A percentile compares a stretch with the other conserved stretches of the same genome.
Conservation (phyloP, 2,113 vertebrate species). For the Aramus guarauna region DNA sequence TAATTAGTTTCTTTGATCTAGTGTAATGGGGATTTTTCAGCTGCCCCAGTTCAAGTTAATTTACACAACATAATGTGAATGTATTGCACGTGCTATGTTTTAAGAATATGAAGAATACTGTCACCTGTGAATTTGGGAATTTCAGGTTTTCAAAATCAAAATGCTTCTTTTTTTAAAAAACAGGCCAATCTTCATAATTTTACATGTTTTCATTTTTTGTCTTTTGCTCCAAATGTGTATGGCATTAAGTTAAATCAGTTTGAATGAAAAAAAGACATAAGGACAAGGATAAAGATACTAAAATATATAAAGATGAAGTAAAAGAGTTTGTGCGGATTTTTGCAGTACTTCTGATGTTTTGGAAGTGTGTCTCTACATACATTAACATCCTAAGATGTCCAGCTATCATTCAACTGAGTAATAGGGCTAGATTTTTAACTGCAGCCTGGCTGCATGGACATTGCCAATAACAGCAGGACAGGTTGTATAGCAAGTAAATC, state of each 20-base stretch:
- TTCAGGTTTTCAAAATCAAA: background rate
- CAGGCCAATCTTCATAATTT: background rate
- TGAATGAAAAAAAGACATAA: background rate
- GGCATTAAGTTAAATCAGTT: background rate
- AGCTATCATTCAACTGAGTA: background rate
- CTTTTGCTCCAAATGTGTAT: background rate
- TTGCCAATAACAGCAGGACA: background rate
- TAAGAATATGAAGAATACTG: background rate
- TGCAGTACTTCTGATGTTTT: background rate
- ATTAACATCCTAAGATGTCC: background rate
- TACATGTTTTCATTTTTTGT: background rate
- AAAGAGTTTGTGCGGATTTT: background rate
- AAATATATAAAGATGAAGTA: background rate
- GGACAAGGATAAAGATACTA: background rate
- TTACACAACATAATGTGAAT: background rate
- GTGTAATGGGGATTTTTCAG: background rate
- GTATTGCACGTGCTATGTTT: background rate
- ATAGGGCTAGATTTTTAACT: background rate
- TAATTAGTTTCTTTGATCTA: constrained; percentile 26
- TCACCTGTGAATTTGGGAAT: background rate
- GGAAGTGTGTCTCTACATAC: background rate
- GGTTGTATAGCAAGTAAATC: background rate
- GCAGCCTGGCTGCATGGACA: background rate
- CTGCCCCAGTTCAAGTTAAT: background rate
- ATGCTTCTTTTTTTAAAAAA: background rate